Percentiles rank a stretch among this genome's conserved stretches.
These are phyloP conservation scores for Aspidiotus destructor DNA, from an alignment of 2,888 invertebrate species.

Conservation along the genomic window DNA sequence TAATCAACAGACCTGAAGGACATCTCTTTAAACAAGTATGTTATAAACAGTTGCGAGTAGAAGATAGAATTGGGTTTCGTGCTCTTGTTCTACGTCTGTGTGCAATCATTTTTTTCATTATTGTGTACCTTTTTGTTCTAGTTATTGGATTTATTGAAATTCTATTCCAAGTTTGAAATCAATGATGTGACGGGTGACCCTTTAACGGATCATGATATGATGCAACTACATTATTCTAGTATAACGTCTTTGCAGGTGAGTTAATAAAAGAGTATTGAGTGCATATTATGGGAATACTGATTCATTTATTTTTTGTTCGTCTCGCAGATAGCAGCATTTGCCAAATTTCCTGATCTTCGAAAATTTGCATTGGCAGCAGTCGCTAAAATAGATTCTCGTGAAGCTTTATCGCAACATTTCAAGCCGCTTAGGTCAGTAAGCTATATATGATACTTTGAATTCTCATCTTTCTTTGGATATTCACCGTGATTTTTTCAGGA, in stretches of 20 bases:
- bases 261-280: not conserved
- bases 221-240: constrained; percentile 81
- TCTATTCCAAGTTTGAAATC: constrained; percentile 95
- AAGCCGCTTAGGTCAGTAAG: constrained; percentile 53
- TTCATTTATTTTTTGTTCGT: constrained; percentile 24
- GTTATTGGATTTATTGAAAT: constrained; percentile 88
- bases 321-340: constrained; percentile 77
- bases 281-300: too few species aligned
- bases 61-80: not conserved
- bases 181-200: constrained; percentile 93
- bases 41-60: constrained; percentile 36
- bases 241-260: constrained; percentile 78
- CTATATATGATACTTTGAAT: not conserved
- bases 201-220: constrained; percentile 86
- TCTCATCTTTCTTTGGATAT: not conserved
- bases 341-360: constrained; percentile 75
- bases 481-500: not conserved
- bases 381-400: constrained; percentile 85
- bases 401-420: constrained; percentile 74
- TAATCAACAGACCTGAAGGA: constrained; percentile 68
- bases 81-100: not conserved
- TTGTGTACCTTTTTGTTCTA: constrained; percentile 45
- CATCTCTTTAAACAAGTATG: constrained; percentile 84
- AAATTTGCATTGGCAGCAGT: constrained; percentile 88
- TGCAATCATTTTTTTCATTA: not conserved